These are phyloP conservation scores for Conops quadrifasciatus DNA, from an alignment of 2,888 invertebrate genomes.

Conservation along the genomic window DNA sequence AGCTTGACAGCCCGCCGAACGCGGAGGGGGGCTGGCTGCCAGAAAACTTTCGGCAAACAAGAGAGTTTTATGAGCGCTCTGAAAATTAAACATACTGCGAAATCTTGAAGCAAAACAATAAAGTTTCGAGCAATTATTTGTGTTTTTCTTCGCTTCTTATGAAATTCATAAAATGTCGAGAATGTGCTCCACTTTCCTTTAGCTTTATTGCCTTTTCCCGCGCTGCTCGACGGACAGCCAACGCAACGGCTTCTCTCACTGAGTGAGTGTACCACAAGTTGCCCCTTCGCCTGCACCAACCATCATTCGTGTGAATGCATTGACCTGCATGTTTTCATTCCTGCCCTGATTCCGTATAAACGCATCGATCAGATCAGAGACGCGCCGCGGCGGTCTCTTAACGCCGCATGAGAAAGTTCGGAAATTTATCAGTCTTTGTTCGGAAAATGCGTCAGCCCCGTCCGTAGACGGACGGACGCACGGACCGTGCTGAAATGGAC, in stretches of 20 bases:
- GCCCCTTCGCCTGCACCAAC: background rate
- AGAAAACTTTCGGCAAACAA: conserved; percentile 4
- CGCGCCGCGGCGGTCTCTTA: conserved; percentile 44
- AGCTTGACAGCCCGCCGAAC: too few species aligned
- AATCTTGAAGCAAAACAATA: background rate
- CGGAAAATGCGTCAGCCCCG: conserved; percentile 10
- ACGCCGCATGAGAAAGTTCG: conserved; percentile 31
- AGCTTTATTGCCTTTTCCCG: background rate
- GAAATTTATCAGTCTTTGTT: conserved; percentile 34
- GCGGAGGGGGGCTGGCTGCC: background rate
- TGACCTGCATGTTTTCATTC: conserved; percentile 26
- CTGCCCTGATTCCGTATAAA: conserved; percentile 46
- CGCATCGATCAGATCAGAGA: conserved; percentile 56
- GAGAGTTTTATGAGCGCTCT: background rate
- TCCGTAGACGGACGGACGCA: too few species aligned
- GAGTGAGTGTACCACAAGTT: background rate
- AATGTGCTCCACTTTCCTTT: conserved; percentile 4
- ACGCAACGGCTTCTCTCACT: background rate
- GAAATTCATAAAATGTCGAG: background rate
- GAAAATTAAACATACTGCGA: background rate
- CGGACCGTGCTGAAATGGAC: too few species aligned
- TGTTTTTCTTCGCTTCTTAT: background rate
- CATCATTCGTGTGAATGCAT: background rate
- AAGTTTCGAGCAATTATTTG: background rate
- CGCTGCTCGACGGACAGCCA: background rate